A percentile compares a stretch with the other conserved stretches of the same genome.
These are phyloP conservation scores for Stegastes partitus DNA, from an alignment of 2,113 vertebrate genomes.

Conservation along the genomic window DNA sequence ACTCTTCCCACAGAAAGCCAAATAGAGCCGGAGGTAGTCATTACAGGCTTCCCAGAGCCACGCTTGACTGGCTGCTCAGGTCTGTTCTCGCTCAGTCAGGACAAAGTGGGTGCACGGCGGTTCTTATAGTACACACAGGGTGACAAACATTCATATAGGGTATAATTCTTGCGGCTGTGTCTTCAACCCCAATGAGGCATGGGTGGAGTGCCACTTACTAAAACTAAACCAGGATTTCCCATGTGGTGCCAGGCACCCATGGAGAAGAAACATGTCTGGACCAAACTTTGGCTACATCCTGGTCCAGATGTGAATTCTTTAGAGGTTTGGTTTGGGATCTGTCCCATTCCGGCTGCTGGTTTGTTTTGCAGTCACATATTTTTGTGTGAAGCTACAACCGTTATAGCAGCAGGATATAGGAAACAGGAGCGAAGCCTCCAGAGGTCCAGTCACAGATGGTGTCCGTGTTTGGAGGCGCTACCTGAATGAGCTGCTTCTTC, in stretches of 20 bases:
- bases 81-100: conserved; percentile 65
- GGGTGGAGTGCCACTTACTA: conserved; percentile 79
- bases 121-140: conserved; percentile 58
- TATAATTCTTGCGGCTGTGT: conserved; percentile 76
- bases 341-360: conserved; percentile 43
- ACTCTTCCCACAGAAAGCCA: conserved; percentile 66
- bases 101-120: conserved; percentile 56
- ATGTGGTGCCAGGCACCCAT: conserved; percentile 67
- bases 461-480: conserved; percentile 39
- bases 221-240: conserved; percentile 62
- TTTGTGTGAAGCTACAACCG: conserved; percentile 20
- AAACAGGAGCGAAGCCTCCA: conserved; percentile 18
- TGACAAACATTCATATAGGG: conserved; percentile 72
- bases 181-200: conserved; percentile 68
- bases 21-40: conserved; percentile 68
- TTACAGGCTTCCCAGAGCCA: conserved; percentile 69
- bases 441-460: conserved; percentile 26
- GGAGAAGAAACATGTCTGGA: conserved; percentile 63
- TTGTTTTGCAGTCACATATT: conserved; percentile 36
- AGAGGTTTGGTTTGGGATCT: conserved; percentile 57
- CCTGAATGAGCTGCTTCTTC: conserved; percentile 7
- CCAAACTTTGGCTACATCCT: conserved; percentile 44
- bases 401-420: conserved; percentile 7
- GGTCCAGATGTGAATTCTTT: conserved; percentile 61
- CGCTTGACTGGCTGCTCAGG: conserved; percentile 59